Evolutionary conservation across 2,888 invertebrate genomes (phyloP).

Genomic region (Campaea margaritaria): DNA sequence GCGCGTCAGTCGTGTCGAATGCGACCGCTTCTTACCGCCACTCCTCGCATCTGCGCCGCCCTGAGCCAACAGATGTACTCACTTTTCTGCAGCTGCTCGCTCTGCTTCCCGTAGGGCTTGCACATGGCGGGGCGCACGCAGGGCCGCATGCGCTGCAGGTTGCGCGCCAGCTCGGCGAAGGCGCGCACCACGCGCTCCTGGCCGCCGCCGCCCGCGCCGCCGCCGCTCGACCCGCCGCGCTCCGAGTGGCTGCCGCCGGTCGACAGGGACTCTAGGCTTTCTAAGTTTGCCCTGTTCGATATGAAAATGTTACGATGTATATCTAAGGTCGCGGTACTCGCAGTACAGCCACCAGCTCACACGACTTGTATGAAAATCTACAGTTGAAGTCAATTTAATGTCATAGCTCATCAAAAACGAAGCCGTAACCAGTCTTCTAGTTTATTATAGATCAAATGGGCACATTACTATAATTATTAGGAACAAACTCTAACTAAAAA

Average conservation of each 20-base stretch:
- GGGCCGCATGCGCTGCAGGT: slow-evolving; percentile 95
- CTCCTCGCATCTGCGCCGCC: no score
- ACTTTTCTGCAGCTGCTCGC: slow-evolving; percentile 95
- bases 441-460: no score
- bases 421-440: no score
- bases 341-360: no score
- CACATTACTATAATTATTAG: no score
- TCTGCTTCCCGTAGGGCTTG: slow-evolving; percentile 95
- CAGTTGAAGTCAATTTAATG: no score
- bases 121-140: slow-evolving; percentile 96
- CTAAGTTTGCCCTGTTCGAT: slow-evolving; percentile 86
- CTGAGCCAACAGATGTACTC: slow-evolving; percentile 42
- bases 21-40: no score
- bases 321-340: no score
- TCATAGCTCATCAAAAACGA: no score
- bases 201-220: slow-evolving; percentile 86
- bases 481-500: background rate
- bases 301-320: slow-evolving; percentile 5
- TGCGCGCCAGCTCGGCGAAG: slow-evolving; percentile 94
- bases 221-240: slow-evolving; percentile 88
- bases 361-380: no score
- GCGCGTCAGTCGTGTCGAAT: no score
- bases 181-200: slow-evolving; percentile 95
- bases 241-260: slow-evolving; percentile 85
- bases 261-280: slow-evolving; percentile 88